Evolutionary conservation across 1,140 invertebrate species (phyloP), one percentile per base, ranked within the genome.

Genomic region (Aphidius gifuensis): DNA sequence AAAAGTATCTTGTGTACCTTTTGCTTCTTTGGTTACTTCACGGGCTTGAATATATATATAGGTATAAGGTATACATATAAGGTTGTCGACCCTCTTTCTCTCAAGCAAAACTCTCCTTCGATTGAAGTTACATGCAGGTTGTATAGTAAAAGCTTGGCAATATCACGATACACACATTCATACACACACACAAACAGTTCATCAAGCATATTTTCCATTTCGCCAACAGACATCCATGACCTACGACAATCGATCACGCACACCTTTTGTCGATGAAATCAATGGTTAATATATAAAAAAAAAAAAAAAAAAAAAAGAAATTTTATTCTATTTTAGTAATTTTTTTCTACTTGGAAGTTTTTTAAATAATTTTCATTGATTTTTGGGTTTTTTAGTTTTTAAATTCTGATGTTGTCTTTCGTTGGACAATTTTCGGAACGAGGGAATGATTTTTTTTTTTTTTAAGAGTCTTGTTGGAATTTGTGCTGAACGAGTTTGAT

Each of bases 401-500:
- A 44, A 44, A 7, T 6, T 6, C 9, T 6, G 9, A 44, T 8
- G 9, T 8, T 7, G 43, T 7, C 2, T 44, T 44, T 23, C 11
- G 50, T 39, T n/a, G 23, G 23, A 32, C 23, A 32, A 32, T 32
- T 32, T 32, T 32, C 23, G 23, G 23, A 32, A 32, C 23, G 23
- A 32, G 16, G 16, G 16, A 38, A 39, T 40, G n/a, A 6, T 53
- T 32, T 9, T 39, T 56, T 44, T 44, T 45, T n/a, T 55, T 54
- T 16, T 21, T 32, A 43, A 43, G 8, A 21, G 21, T 51, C 9
- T 50, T 42, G 23, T 47, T 57, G 56, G 65, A 51, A 64, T 65
- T 57, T 64, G 54, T 55, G 61, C 64, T 59, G 55, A 64, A 68
- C 68, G 65, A 70, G 64, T 66, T 69, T 69, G 62, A 70, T 70